Evolutionary conservation across 2,113 vertebrate species (phyloP).

Genomic region (Fregetta grallaria): DNA sequence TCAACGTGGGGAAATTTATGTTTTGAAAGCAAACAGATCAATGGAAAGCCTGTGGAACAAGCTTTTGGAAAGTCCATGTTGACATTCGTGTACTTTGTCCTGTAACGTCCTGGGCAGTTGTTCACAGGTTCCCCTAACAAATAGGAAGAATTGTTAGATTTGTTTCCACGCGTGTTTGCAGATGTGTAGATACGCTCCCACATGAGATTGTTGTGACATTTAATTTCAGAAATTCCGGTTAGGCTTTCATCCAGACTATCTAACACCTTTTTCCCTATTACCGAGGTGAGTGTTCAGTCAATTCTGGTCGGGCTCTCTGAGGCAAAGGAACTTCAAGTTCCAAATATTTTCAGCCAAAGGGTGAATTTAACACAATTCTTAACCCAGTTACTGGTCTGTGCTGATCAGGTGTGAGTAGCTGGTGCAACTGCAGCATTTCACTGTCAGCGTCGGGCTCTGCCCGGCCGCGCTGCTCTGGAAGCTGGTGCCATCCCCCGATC

Average conservation of each 20-base stretch:
- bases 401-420: neutral
- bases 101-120: neutral
- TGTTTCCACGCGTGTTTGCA: fast-evolving
- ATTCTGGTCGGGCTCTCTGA: neutral
- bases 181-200: neutral
- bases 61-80: neutral
- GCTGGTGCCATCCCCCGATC: fast-evolving
- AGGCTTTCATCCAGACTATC: neutral
- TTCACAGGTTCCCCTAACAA: neutral
- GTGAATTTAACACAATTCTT: neutral
- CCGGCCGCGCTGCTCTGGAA: fast-evolving
- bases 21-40: conserved; percentile 48
- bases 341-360: neutral
- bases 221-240: neutral
- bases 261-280: neutral
- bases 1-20: conserved; percentile 42
- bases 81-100: neutral
- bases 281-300: fast-evolving
- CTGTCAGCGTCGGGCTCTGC: fast-evolving
- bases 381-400: fast-evolving
- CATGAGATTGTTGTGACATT: neutral
- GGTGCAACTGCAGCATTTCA: fast-evolving
- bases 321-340: neutral
- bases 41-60: neutral
- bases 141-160: neutral